These are phyloP conservation scores for Progne subis DNA, from an alignment of 2,113 vertebrate species.

Conservation along the genomic window DNA sequence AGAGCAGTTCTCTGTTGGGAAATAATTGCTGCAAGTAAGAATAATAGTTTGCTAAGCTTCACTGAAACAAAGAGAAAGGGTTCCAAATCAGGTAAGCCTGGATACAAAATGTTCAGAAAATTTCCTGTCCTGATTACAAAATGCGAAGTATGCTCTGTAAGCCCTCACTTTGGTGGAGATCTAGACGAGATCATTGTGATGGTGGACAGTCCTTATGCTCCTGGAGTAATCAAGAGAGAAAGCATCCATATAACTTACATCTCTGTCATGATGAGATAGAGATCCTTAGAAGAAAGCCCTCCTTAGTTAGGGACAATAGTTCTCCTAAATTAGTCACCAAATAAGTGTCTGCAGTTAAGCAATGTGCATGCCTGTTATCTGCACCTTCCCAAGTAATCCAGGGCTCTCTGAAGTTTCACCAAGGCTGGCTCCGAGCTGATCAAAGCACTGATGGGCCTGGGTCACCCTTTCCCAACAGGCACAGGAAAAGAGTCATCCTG, in stretches of 20 bases:
- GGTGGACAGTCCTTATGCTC: background rate
- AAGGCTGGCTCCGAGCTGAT: background rate
- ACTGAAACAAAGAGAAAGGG: background rate
- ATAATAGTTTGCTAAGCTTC: background rate
- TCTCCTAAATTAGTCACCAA: background rate
- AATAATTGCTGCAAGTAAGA: background rate
- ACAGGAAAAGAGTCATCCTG: background rate
- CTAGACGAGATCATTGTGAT: background rate
- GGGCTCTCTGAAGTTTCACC: background rate
- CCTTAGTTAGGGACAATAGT: background rate
- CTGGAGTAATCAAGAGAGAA: background rate
- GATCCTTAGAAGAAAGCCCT: background rate
- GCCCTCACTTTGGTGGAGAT: background rate
- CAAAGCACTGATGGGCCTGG: background rate
- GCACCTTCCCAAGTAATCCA: background rate
- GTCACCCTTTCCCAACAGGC: background rate
- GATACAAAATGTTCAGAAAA: background rate
- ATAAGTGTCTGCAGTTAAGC: background rate
- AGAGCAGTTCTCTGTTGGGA: background rate
- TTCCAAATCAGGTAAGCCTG: background rate
- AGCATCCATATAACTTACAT: background rate
- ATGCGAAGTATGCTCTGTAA: background rate
- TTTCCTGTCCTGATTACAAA: background rate
- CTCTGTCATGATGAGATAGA: background rate
- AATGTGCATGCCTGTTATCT: background rate